Evolutionary conservation across 2,888 invertebrate species (phyloP).

Genomic region (Aleiodes leptofemur): DNA sequence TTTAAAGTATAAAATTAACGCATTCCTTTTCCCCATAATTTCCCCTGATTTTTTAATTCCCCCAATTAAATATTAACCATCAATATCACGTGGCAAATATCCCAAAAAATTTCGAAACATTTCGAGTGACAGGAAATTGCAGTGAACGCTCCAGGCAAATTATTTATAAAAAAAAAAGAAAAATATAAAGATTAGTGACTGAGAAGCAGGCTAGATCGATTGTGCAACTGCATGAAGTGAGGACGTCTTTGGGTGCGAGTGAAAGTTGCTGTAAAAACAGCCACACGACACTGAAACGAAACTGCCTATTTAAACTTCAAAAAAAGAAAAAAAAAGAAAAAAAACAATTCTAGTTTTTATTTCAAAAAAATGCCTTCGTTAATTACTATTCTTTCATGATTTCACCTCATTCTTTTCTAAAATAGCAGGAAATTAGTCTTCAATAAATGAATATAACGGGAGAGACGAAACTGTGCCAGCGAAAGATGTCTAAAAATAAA

Average conservation of each 20-base stretch:
- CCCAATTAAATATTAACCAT: neutral
- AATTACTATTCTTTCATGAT: too few relatives aligned
- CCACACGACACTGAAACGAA: neutral
- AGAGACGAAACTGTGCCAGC: slow-evolving; percentile 8
- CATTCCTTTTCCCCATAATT: neutral
- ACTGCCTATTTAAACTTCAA: neutral
- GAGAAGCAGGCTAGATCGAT: slow-evolving; percentile 15
- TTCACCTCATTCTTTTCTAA: too few relatives aligned
- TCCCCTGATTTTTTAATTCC: neutral
- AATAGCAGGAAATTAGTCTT: too few relatives aligned
- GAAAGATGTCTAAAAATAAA: neutral
- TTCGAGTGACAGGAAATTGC: too few relatives aligned
- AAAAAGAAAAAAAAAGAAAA: neutral
- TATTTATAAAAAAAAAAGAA: neutral
- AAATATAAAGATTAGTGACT: neutral
- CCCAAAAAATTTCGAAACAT: too few relatives aligned
- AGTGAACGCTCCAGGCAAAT: neutral
- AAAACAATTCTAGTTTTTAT: too few relatives aligned
- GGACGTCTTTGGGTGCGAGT: slow-evolving; percentile 8
- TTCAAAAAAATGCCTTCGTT: too few relatives aligned
- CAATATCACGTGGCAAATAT: too few relatives aligned
- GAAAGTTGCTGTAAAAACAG: slow-evolving; percentile 9
- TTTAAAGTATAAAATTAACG: too few relatives aligned
- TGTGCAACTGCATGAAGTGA: slow-evolving; percentile 16
- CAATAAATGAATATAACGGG: neutral